These are phyloP conservation scores for Achatina immaculata DNA, from an alignment of 1,140 invertebrate genomes.

Conservation along the genomic window DNA sequence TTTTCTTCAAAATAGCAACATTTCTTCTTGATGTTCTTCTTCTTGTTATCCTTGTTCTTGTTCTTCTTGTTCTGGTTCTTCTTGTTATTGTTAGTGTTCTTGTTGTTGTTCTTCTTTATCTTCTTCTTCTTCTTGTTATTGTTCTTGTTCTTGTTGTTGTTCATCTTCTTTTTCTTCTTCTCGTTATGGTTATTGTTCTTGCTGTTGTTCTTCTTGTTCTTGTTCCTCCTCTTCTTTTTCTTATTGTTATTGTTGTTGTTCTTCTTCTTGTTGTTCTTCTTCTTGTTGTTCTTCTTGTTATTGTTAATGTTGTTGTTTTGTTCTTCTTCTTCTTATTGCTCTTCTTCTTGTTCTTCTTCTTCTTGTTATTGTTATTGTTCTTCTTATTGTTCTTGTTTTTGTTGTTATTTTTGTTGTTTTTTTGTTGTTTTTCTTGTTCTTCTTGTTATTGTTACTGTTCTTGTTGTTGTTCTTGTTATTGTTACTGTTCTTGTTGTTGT, in stretches of 20 bases:
- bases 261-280: not conserved
- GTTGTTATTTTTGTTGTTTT: too few species aligned
- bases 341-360: not conserved
- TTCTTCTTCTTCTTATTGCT: too few species aligned
- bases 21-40: too few species aligned
- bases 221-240: not conserved
- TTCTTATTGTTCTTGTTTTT: too few species aligned
- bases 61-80: too few species aligned
- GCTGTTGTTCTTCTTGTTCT: not conserved
- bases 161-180: not conserved
- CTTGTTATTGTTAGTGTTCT: too few species aligned
- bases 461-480: not conserved
- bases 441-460: not conserved
- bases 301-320: too few species aligned
- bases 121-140: not conserved
- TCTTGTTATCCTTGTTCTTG: too few species aligned
- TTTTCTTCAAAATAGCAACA: too few species aligned
- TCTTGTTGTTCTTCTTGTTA: not conserved
- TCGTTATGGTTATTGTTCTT: too few species aligned
- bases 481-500: not conserved
- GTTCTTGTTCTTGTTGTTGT: not conserved
- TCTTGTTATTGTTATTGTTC: too few species aligned
- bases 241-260: slow-evolving; percentile 5
- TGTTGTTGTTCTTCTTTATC: not conserved
- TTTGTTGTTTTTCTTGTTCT: too few species aligned